Conservation (phyloP, 2,797 vertebrate genomes). For the Crenichthys baileyi region DNA sequence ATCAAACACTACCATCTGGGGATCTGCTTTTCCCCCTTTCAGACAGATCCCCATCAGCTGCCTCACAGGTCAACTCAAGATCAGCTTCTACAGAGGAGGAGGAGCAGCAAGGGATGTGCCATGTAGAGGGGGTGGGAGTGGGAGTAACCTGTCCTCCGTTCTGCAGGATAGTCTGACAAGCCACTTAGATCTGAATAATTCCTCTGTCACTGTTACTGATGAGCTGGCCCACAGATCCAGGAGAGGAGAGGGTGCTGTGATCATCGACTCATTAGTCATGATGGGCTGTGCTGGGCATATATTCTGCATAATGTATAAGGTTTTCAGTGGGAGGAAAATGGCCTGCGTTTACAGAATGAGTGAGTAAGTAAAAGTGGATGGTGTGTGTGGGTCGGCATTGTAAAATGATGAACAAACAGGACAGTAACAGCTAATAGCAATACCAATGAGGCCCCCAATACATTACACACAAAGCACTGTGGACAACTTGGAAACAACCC, state of each 20-base stretch:
- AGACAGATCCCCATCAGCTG: slow-evolving; percentile 13
- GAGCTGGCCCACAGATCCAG: slow-evolving; percentile 42
- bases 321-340: slow-evolving; percentile 45
- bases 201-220: slow-evolving; percentile 65
- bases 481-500: not conserved
- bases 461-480: not conserved
- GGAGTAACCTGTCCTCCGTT: slow-evolving; percentile 64
- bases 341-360: slow-evolving; percentile 39
- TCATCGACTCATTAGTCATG: slow-evolving; percentile 56
- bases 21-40: slow-evolving; percentile 25
- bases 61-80: slow-evolving; percentile 56
- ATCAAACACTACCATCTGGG: slow-evolving; percentile 51
- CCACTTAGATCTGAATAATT: slow-evolving; percentile 76
- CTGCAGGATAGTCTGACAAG: slow-evolving; percentile 63
- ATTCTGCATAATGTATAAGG: slow-evolving; percentile 64
- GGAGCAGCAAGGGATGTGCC: not conserved
- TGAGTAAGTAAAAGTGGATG: slow-evolving; percentile 47
- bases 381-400: slow-evolving; percentile 42
- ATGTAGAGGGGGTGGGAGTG: slow-evolving; percentile 12
- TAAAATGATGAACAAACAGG: not conserved
- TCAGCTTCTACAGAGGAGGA: slow-evolving; percentile 42
- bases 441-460: not conserved
- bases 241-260: slow-evolving; percentile 14
- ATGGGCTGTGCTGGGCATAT: slow-evolving; percentile 36
- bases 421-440: not conserved